Conservation (phyloP, 2,113 vertebrate species). For the human (Homo sapiens) region DNA sequence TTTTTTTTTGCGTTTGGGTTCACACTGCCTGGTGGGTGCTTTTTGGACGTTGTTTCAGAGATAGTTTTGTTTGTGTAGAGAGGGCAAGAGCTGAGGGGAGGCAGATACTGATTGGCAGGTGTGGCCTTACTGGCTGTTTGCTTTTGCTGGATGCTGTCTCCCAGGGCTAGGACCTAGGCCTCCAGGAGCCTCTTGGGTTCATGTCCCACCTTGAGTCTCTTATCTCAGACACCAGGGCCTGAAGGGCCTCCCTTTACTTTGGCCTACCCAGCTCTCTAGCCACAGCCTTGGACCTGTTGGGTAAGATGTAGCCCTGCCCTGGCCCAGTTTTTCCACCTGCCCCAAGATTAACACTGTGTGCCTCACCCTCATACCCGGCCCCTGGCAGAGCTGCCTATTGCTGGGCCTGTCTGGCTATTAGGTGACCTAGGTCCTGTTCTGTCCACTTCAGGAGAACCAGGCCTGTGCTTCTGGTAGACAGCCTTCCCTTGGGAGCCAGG, state of each 20-base stretch:
- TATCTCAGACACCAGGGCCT: background rate
- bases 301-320: background rate
- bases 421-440: background rate
- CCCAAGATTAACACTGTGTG: background rate
- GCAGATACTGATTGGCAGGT: background rate
- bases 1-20: background rate
- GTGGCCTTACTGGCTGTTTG: background rate
- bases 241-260: background rate
- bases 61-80: background rate
- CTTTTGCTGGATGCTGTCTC: background rate
- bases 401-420: background rate
- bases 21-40: background rate
- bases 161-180: background rate
- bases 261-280: background rate
- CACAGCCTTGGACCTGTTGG: background rate
- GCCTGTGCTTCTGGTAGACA: background rate
- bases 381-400: background rate
- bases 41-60: background rate
- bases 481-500: background rate
- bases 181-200: background rate
- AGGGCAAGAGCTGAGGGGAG: background rate
- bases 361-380: rapidly evolving
- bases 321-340: background rate
- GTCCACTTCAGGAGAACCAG: background rate
- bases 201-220: background rate